phyloP scores from a whole-genome alignment of 1,140 invertebrate species.

The Trichogramma pretiosum region DNA sequence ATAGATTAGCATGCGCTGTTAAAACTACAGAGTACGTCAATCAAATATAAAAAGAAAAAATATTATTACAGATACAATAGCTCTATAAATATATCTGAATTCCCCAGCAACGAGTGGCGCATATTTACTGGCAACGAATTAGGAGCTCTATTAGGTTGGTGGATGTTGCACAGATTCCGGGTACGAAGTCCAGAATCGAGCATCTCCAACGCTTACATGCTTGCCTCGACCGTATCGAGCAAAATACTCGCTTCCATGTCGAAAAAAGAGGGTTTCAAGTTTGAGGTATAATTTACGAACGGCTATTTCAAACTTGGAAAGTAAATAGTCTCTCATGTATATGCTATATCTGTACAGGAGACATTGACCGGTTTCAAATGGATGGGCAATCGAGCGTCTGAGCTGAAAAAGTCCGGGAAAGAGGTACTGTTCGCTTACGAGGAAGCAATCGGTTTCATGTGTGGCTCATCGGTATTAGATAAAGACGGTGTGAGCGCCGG shows the following conservation, averaged over 20 bases:
- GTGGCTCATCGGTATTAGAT: conserved; percentile 74
- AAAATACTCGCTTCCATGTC: conserved; percentile 87
- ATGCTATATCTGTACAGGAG: conserved; percentile 65
- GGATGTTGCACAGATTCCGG: conserved; percentile 62
- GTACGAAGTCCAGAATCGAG: conserved; percentile 42
- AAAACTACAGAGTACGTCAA: conserved; percentile 47
- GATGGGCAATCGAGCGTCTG: conserved; percentile 87
- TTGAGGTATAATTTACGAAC: conserved; percentile 57
- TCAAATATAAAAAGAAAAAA: background rate
- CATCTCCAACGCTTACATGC: conserved; percentile 61
- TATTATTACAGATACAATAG: background rate
- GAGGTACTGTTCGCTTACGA: conserved; percentile 90
- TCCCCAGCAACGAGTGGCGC: conserved; percentile 68
- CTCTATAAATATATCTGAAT: no score
- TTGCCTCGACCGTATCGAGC: conserved; percentile 94
- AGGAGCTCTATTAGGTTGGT: conserved; percentile 92
- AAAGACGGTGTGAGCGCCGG: conserved; percentile 93
- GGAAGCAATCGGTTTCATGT: conserved; percentile 94
- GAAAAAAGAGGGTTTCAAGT: conserved; percentile 71
- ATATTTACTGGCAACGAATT: conserved; percentile 95
- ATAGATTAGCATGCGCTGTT: conserved; percentile 89
- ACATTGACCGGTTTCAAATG: conserved; percentile 99
- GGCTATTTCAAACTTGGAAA: conserved; percentile 9
- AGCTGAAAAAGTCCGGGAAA: conserved; percentile 63
- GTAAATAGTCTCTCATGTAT: conserved; percentile 13